Conservation (phyloP, 2,888 invertebrate species). For the Lepidochrysops patricia region DNA sequence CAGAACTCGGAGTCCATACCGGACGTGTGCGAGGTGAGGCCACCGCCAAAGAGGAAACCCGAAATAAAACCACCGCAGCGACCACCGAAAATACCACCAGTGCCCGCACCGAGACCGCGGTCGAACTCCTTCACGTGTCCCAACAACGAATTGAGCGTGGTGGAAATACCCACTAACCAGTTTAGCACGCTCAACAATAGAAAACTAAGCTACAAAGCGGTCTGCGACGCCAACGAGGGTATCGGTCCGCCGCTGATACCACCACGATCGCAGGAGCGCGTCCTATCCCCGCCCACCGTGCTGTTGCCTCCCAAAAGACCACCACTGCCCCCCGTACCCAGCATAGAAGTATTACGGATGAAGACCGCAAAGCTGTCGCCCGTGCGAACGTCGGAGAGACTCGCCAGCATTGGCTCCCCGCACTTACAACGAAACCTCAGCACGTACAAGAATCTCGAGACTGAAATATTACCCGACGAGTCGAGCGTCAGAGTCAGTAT, state of each 20-base stretch:
- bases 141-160: conserved; percentile 57
- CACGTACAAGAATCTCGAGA: conserved; percentile 75
- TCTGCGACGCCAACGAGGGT: conserved; percentile 60
- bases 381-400: conserved; percentile 61
- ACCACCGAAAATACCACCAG: conserved; percentile 76
- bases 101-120: conserved; percentile 69
- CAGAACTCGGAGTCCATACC: conserved; percentile 62
- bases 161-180: conserved; percentile 59
- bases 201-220: conserved; percentile 59
- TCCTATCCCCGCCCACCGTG: conserved; percentile 62
- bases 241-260: conserved; percentile 71
- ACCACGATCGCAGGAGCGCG: conserved; percentile 55
- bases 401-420: conserved; percentile 78
- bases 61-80: conserved; percentile 77
- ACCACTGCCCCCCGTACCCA: conserved; percentile 81
- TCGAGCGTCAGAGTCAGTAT: conserved; percentile 35
- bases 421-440: conserved; percentile 76
- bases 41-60: conserved; percentile 76
- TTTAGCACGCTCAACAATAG: conserved; percentile 63
- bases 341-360: conserved; percentile 75
- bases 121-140: conserved; percentile 72
- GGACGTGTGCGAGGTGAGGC: conserved; percentile 72
- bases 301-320: conserved; percentile 81
- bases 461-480: conserved; percentile 54
- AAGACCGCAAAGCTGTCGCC: conserved; percentile 64